phyloP scores from a whole-genome alignment of 2,888 invertebrate genomes.

The Iphiclides podalirius region DNA sequence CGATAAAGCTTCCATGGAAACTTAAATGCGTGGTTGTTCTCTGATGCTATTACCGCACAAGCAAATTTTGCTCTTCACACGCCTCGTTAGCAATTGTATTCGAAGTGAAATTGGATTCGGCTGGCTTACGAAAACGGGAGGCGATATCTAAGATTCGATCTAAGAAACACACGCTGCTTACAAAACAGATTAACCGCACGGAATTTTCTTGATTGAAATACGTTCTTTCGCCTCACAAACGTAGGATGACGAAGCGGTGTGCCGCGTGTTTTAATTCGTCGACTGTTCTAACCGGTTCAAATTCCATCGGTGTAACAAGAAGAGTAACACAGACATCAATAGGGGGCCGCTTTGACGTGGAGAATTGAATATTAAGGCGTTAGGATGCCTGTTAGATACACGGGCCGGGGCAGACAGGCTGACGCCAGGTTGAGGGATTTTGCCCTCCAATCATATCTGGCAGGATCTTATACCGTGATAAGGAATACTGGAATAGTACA shows the following conservation, averaged over 20 bases:
- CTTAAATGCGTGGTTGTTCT: not conserved
- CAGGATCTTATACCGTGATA: not conserved
- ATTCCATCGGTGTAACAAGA: slow-evolving; percentile 31
- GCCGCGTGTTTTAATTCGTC: not conserved
- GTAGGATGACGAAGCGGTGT: not conserved
- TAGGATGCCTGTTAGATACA: too few species aligned
- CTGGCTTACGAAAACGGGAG: too few species aligned
- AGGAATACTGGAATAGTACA: not conserved
- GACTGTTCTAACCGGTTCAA: slow-evolving; percentile 29
- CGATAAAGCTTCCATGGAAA: slow-evolving; percentile 8
- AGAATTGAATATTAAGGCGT: slow-evolving; percentile 38
- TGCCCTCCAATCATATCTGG: not conserved
- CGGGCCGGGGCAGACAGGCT: slow-evolving; percentile 39
- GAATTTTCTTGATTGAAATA: not conserved
- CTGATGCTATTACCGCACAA: not conserved
- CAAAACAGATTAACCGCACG: too few species aligned
- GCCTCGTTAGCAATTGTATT: too few species aligned
- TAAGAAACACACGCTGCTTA: too few species aligned
- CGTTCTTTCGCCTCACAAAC: not conserved
- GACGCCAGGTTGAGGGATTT: slow-evolving; percentile 34
- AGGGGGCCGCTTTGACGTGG: slow-evolving; percentile 39
- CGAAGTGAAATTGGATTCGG: too few species aligned
- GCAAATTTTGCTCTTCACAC: too few species aligned
- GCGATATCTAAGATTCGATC: too few species aligned
- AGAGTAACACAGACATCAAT: slow-evolving; percentile 43